phyloP scores from a whole-genome alignment of 2,113 vertebrate genomes.

The Eira barbara region DNA sequence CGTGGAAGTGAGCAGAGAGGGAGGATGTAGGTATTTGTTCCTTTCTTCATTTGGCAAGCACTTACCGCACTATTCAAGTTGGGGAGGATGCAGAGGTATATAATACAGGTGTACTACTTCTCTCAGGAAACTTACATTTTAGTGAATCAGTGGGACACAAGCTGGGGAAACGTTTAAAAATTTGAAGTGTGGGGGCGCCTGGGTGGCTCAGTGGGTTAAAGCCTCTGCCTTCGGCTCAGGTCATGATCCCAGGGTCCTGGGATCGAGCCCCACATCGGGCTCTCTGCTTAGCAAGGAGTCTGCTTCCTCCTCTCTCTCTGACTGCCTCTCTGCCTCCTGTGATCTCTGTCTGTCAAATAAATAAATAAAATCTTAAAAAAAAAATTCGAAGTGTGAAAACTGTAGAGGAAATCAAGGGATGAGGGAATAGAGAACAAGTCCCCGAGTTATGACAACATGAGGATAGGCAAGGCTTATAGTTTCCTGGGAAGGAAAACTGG shows the following conservation, averaged over 20 bases:
- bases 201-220: no score
- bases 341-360: no score
- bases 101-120: background rate
- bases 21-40: background rate
- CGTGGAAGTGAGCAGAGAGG: background rate
- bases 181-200: conserved; percentile 3
- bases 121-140: background rate
- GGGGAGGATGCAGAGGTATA: background rate
- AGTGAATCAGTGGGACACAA: background rate
- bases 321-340: no score
- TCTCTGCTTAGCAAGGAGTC: no score
- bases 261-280: no score
- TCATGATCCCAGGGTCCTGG: no score
- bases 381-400: conserved; percentile 3
- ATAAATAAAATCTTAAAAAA: no score
- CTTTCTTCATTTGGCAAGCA: background rate
- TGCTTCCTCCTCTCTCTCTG: no score
- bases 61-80: background rate
- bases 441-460: background rate
- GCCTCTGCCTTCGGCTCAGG: no score
- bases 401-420: background rate
- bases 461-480: background rate
- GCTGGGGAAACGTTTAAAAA: background rate
- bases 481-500: background rate
- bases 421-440: background rate